Percentiles rank a stretch among this genome's conserved stretches.
Conservation (phyloP, 2,113 vertebrate genomes). For the Grallaria varia region DNA sequence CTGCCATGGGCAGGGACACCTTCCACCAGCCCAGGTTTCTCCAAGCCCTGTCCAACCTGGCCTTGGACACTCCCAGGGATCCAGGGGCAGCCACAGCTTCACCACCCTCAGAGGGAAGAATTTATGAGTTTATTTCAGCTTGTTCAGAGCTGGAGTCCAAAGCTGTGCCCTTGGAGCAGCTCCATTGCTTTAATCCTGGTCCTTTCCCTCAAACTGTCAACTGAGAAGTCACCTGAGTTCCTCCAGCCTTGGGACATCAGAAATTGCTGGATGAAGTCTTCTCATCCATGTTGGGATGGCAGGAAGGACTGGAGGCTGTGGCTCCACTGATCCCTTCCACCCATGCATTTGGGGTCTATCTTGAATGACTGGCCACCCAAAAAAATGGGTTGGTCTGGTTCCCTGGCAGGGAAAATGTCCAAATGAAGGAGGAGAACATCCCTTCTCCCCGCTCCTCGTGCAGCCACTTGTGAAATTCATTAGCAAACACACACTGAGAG, state of each 20-base stretch:
- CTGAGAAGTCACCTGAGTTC: background rate
- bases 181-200: background rate
- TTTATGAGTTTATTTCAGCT: background rate
- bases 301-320: background rate
- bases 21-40: background rate
- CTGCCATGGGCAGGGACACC: background rate
- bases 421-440: background rate
- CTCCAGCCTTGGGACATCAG: background rate
- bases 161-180: background rate
- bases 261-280: background rate
- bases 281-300: background rate
- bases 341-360: background rate
- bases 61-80: background rate
- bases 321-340: background rate
- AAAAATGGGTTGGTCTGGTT: background rate
- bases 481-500: conserved; percentile 26
- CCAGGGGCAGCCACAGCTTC: background rate
- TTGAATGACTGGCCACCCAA: background rate
- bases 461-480: background rate
- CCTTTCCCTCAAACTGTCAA: background rate
- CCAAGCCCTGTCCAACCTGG: background rate
- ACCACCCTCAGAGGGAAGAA: background rate
- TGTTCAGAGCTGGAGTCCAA: background rate
- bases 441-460: background rate
- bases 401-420: background rate